Evolutionary conservation across 2,113 vertebrate genomes (phyloP).

Genomic region (Anguilla japonica): DNA sequence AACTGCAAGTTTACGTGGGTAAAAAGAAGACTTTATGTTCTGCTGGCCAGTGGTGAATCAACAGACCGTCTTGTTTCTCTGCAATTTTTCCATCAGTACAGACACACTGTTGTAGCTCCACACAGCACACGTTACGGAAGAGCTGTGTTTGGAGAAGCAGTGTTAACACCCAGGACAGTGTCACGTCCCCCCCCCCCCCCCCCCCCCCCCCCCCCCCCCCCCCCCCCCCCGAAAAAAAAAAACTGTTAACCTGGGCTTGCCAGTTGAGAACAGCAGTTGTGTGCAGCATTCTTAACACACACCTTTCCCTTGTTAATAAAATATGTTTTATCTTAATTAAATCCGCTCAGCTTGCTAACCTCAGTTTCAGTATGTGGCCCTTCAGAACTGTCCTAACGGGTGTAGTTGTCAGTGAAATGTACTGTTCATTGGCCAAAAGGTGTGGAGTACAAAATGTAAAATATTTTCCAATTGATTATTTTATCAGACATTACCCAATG

Average conservation of each 20-base stretch:
- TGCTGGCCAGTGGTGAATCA: constrained; percentile 9
- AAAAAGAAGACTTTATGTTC: constrained; percentile 37
- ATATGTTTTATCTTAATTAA: not conserved
- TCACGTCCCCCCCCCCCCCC: not conserved
- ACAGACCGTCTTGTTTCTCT: constrained; percentile 16
- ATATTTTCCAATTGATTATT: not conserved
- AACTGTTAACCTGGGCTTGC: not conserved
- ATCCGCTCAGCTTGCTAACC: not conserved
- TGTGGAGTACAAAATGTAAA: not conserved
- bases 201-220: no score
- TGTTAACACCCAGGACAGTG: constrained; percentile 16
- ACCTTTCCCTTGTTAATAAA: not conserved
- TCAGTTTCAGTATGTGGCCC: no score
- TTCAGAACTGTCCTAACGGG: no score
- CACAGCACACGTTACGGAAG: not conserved
- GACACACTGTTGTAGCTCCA: constrained; percentile 19
- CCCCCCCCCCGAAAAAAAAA: no score
- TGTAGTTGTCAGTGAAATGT: not conserved
- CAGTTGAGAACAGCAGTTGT: not conserved
- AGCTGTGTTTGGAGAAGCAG: constrained; percentile 13
- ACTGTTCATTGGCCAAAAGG: not conserved
- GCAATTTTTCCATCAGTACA: constrained; percentile 24
- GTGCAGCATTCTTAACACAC: not conserved
- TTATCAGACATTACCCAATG: constrained; percentile 7
- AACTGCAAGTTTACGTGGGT: constrained; percentile 17